Evolutionary conservation across 2,888 invertebrate genomes (phyloP), one percentile per base, ranked within the genome.

Genomic region (Drosophila paramelanica): DNA sequence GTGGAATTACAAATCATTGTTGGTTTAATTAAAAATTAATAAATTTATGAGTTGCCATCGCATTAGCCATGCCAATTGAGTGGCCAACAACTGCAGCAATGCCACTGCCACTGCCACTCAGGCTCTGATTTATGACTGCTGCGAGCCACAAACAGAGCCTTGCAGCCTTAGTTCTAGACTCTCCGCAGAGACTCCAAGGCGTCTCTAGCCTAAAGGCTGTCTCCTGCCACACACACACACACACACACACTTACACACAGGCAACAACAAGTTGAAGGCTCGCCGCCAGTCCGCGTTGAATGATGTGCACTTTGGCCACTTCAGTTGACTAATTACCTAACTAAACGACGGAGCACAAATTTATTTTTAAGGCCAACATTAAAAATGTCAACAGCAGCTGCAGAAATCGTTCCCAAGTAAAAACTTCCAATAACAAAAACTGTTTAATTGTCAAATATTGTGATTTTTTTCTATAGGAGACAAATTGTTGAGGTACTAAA

Each of bases 41-140:
- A 86, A 86, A 86, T 86, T 86, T 86, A 88, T 85, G 87, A 86
- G 88, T 83, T 86, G 86, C 83, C 86, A 70, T 72, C 70, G 83
- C 88, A 88, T 88, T 89, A 88, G 80, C 81, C 87, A 88, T 88
- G 89, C 86, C 87, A 82, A 88, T 88, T 88, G 88, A 79, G 67
- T 82, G 68, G 65, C 73, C 67, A 56, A 46, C 70, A 36, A 46
- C 69, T 46, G 36, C 36, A 36, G 36, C 36, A 46, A 7, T 42
- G 60, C 56, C 55, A 67, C 50, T 55, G 60, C 55, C 55, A 67
- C 50, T 55, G 73, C 61, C 51, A 51, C 51, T 51, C 51, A 39
- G 51, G 38, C 38, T n/a, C 39, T 51, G 51, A 51, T 27, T 59
- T 53, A 43, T 45, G 67, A 61, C 55, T 38, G 31, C 3, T 31